Percentiles rank a stretch among this genome's conserved stretches.
These are phyloP conservation scores for Drosophila parabipectinata DNA, from an alignment of 1,140 invertebrate genomes.

Conservation along the genomic window DNA sequence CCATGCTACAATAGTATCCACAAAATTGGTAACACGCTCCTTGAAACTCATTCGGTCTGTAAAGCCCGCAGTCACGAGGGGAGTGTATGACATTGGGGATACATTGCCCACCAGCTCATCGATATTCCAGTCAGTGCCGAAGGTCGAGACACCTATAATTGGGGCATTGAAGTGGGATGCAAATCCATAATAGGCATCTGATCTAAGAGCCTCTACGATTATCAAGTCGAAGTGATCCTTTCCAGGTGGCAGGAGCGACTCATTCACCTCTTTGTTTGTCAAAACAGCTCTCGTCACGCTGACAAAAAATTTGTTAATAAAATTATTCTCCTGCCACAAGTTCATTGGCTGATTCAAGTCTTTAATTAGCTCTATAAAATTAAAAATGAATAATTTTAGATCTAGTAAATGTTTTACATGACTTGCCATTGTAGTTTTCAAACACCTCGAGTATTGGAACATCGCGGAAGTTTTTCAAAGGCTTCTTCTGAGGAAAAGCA, in stretches of 20 bases:
- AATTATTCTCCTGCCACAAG: slow-evolving; percentile 57
- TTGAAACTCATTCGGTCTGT: slow-evolving; percentile 83
- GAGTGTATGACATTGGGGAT: slow-evolving; percentile 76
- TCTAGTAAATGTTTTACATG: neutral
- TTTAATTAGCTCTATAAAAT: slow-evolving; percentile 42
- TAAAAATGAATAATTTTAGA: neutral
- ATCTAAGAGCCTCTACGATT: slow-evolving; percentile 58
- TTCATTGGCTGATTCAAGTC: slow-evolving; percentile 9
- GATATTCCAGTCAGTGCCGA: slow-evolving; percentile 68
- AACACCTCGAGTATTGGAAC: slow-evolving; percentile 51
- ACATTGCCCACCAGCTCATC: slow-evolving; percentile 82
- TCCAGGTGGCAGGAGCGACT: slow-evolving; percentile 40
- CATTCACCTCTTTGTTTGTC: slow-evolving; percentile 49
- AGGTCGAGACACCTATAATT: slow-evolving; percentile 75
- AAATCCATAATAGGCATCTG: slow-evolving; percentile 70
- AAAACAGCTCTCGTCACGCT: slow-evolving; percentile 35
- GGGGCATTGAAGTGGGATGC: slow-evolving; percentile 74
- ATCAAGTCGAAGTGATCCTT: slow-evolving; percentile 63
- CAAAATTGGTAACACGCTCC: slow-evolving; percentile 83
- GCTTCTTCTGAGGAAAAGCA: slow-evolving; percentile 86
- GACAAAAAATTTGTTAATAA: slow-evolving; percentile 54
- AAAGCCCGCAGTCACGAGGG: slow-evolving; percentile 61
- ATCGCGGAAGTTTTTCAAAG: slow-evolving; percentile 68
- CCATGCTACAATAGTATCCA: slow-evolving; percentile 44
- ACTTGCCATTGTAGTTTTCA: slow-evolving; percentile 54